Evolutionary conservation across 2,797 vertebrate genomes (phyloP).

Genomic region (Channa striata): DNA sequence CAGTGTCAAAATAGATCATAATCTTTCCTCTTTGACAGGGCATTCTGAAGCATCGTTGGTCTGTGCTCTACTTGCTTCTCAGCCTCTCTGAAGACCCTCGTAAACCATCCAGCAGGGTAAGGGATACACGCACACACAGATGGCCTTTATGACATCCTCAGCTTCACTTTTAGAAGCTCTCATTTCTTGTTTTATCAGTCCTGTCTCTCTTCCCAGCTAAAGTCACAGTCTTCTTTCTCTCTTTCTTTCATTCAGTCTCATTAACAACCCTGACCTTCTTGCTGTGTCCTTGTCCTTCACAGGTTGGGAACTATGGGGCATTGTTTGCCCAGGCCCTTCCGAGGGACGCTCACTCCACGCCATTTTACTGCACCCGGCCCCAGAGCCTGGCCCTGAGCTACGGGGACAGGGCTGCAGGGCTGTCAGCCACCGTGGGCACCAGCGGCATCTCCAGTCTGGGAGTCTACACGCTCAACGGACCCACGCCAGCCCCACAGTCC

Average conservation of each 20-base stretch:
- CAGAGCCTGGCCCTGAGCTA: conserved; percentile 94
- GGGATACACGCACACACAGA: conserved; percentile 1
- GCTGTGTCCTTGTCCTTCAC: conserved; percentile 10
- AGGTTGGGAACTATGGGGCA: conserved; percentile 91
- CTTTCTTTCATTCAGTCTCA: neutral
- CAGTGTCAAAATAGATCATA: neutral
- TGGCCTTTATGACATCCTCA: neutral
- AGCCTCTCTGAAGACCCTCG: conserved; percentile 97
- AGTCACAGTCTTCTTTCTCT: neutral
- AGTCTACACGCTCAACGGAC: conserved; percentile 90
- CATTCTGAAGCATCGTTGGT: conserved; percentile 97
- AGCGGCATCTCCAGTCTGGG: conserved; percentile 95
- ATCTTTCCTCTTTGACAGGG: conserved; percentile 80
- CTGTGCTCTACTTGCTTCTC: conserved; percentile 95
- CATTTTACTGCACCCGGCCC: conserved; percentile 94
- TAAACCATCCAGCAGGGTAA: conserved; percentile 91
- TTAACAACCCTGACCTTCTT: neutral
- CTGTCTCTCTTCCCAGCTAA: neutral
- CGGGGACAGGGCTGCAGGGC: conserved; percentile 82
- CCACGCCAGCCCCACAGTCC: conserved; percentile 88
- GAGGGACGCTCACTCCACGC: conserved; percentile 95
- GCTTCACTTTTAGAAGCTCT: neutral
- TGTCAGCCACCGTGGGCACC: conserved; percentile 90
- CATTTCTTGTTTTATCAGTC: neutral
- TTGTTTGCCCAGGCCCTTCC: conserved; percentile 95